phyloP scores from a whole-genome alignment of 2,113 vertebrate genomes.

The Chionomys nivalis region DNA sequence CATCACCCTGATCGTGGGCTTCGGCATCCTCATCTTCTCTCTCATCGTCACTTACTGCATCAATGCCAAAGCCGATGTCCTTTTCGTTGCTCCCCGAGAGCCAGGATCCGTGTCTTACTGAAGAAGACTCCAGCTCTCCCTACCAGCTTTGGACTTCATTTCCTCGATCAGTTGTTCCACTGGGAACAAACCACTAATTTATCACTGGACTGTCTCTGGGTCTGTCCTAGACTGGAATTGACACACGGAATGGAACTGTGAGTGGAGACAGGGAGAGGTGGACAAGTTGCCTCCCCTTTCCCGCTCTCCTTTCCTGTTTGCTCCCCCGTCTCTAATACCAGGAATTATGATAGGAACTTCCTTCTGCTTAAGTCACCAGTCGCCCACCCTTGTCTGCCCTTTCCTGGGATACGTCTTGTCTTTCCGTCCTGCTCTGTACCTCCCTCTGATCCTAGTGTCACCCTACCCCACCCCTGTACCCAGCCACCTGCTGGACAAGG shows the following conservation, averaged over 20 bases:
- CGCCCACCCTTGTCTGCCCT: not conserved
- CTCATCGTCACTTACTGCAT: constrained; percentile 91
- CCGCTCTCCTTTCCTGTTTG: not conserved
- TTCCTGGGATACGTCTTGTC: not conserved
- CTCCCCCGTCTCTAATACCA: not conserved
- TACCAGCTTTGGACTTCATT: not conserved
- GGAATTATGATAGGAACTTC: constrained; percentile 37
- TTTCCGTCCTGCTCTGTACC: not conserved
- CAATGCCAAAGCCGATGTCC: constrained; percentile 93
- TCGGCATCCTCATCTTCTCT: constrained; percentile 89
- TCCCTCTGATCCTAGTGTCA: not conserved
- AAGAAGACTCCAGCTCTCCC: constrained; percentile 67
- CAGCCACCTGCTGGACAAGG: constrained; percentile 24
- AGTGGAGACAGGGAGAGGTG: constrained; percentile 22
- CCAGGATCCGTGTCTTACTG: constrained; percentile 90
- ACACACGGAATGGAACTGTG: constrained; percentile 44
- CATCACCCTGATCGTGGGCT: constrained; percentile 91
- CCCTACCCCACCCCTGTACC: not conserved
- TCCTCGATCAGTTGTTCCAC: constrained; percentile 50
- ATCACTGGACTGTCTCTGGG: constrained; percentile 80
- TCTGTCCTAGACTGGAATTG: constrained; percentile 81
- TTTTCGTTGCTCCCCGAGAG: constrained; percentile 90
- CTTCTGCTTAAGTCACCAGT: constrained; percentile 22
- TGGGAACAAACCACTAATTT: constrained; percentile 67
- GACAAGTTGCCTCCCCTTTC: not conserved